Conservation (phyloP, 2,797 vertebrate genomes). For the Halcyon chelicuti region DNA sequence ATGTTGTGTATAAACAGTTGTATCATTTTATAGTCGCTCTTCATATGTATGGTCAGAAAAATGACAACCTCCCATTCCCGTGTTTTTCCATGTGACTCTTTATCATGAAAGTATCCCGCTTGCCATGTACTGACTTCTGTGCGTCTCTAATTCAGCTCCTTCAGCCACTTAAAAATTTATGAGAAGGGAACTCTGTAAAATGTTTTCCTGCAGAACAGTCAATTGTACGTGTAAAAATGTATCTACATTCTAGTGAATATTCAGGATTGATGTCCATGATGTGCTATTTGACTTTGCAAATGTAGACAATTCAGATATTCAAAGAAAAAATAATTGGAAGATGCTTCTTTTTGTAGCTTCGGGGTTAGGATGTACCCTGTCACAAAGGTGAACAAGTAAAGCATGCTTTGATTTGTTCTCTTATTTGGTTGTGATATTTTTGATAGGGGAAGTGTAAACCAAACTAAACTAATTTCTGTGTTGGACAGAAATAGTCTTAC, state of each 20-base stretch:
- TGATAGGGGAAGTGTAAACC: neutral
- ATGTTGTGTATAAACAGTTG: neutral
- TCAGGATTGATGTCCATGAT: neutral
- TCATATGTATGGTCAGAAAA: neutral
- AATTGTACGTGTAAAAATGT: neutral
- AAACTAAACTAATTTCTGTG: neutral
- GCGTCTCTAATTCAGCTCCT: neutral
- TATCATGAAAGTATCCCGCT: neutral
- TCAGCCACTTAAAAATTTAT: neutral
- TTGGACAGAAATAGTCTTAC: neutral
- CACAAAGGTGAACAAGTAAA: neutral
- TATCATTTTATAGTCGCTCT: neutral
- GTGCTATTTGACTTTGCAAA: neutral
- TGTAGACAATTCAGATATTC: fast-evolving
- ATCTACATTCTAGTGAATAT: neutral
- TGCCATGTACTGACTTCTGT: neutral
- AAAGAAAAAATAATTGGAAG: neutral
- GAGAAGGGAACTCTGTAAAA: neutral
- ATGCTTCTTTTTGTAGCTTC: neutral
- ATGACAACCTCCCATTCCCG: neutral
- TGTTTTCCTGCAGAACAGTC: neutral
- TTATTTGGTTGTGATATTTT: neutral
- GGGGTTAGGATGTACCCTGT: neutral
- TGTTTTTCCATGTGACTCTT: neutral
- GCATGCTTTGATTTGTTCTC: neutral